Base-by-base conservation (phyloP, 2,113 vertebrate species). In the Otus sunia region DNA sequence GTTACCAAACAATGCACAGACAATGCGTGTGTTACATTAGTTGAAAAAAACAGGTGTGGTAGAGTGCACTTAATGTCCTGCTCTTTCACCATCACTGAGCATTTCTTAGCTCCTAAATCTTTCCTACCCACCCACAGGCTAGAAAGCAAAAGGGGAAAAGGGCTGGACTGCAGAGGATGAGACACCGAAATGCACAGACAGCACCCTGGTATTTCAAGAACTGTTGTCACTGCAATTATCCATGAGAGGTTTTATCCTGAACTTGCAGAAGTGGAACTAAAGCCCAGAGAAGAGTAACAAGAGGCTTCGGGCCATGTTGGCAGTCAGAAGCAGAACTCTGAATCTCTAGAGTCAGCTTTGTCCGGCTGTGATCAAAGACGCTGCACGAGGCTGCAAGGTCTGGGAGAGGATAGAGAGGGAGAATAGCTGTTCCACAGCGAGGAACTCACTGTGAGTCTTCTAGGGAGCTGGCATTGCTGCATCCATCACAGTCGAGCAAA, bases 241-340 rank as follows among this genome's bases (percentile, higher is more conserved):
- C 29, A 39, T 36, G 63, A 83, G 43, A 95, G 19, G 47, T 71
- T 94, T 93, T 73, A 86, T 88, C 59, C 78, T 84, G 75, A 74
- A 93, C 50, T 69, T 88, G 47, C 37, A 90, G 78, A 80, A 86
- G 67, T 73, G 72, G 75, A 94, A 90, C 90, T 93, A 94, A 96
- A 92, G 75, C 74, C 37, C 55, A 53, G 37, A 32, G 50, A 86
- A 3, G 8, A 83, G 32, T 73, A 92, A 82, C 58, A 96, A 77
- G 86, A 90, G 67, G n/a, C 63, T 90, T 75, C 1, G 4, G 92
- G 62, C 72, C 59, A 45, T 32, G n/a, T 49, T 62, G 53, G 41
- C 76, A 84, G 56, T 78, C 25, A 78, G 64, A 32, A 94, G 56
- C 56, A 94, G 75, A 86, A 94, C 36, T 67, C 75, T 36, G 32